Base-by-base conservation (phyloP, 92 coral and sea anemone genomes). In the Parazoanthus atlanticus region DNA sequence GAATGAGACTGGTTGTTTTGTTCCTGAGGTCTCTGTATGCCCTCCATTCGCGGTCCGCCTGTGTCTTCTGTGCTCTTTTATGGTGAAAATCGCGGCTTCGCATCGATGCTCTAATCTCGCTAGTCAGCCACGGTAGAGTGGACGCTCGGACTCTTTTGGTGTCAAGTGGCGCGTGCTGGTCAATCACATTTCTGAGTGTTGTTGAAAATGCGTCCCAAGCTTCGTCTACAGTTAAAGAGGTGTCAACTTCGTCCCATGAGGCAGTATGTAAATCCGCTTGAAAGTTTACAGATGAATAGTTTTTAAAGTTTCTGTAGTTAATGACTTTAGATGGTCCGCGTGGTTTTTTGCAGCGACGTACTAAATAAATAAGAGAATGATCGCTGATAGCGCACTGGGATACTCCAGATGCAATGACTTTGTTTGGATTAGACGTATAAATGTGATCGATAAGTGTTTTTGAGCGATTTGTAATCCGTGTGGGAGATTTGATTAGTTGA, bases 1-100 rank as follows among this genome's bases (percentile, higher is more conserved):
- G 61, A 86, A 86, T 86, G 75, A 86, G 83, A 40, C 74, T 40
- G 8, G 89, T 86, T 75, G 89, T 76, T 72, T 86, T 86, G 28
- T 86, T 86, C 16, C 83, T 72, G 10, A 86, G 84, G 61, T 86
- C 72, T 86, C 56, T 85, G 38, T 85, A 85, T 12, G 32, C 73
- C 17, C 34, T 34, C 82, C 82, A 86, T 28, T 86, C 84, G 13
- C 54, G 58, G 13, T 30, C 40, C 16, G 67, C 23, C 79, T 86
- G 75, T 8, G 80, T 72, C 47, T 86, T 86, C 26, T 86, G 89
- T 3, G 81, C 89, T 69, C 82, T 72, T 74, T 74, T 74, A 29
- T 46, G 88, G 49, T 85, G 88, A 80, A 85, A 85, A 85, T 85
- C 34, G 8, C 88, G 88, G 17, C 23, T 85, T 0, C 81, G 80